phyloP scores from a whole-genome alignment of 2,113 vertebrate species.

The Alouatta palliata region DNA sequence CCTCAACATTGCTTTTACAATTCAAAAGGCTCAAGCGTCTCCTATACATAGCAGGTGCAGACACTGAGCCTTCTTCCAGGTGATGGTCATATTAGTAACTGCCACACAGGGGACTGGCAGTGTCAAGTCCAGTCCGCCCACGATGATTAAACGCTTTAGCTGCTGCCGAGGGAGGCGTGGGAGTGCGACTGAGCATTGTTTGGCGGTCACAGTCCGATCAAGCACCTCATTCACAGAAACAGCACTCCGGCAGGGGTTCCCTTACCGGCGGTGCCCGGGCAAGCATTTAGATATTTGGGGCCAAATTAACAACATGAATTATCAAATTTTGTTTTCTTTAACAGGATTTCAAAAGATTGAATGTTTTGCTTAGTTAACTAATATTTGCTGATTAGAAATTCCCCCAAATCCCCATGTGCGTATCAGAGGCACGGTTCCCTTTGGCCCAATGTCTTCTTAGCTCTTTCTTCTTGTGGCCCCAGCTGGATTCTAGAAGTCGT shows the following conservation, averaged over 20 bases:
- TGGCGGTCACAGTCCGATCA: rapidly evolving
- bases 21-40: rapidly evolving
- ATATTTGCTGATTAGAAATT: neutral
- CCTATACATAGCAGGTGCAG: rapidly evolving
- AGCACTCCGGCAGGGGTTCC: rapidly evolving
- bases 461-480: rapidly evolving
- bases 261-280: rapidly evolving
- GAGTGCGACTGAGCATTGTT: rapidly evolving
- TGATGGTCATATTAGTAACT: neutral
- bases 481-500: neutral
- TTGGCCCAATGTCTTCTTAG: neutral
- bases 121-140: too few relatives aligned
- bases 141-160: rapidly evolving
- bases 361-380: neutral
- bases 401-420: rapidly evolving
- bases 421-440: too few relatives aligned
- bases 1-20: rapidly evolving
- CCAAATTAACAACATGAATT: too few relatives aligned
- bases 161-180: rapidly evolving
- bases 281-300: neutral
- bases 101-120: neutral
- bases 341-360: neutral
- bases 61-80: neutral
- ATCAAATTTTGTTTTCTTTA: neutral
- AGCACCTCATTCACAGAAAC: rapidly evolving